Evolutionary conservation across 2,113 vertebrate genomes (phyloP), one percentile per base, ranked within the genome.

Genomic region (Nothocercus julius): DNA sequence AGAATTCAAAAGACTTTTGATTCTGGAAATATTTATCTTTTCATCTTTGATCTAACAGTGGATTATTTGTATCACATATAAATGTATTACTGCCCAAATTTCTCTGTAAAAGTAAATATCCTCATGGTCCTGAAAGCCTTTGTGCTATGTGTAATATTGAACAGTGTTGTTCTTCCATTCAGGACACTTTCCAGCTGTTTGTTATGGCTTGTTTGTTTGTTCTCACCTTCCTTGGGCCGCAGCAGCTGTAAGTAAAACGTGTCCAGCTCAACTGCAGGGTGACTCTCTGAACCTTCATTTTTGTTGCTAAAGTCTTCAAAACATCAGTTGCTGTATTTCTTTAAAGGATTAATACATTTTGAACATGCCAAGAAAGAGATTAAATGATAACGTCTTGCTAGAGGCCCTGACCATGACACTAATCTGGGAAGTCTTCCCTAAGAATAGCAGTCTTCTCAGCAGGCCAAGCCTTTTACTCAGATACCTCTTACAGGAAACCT

Each of bases 291-390:
- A 75, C 45, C 27, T 59, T 28, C 70, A 25, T 16, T 97, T 95
- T 76, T 91, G 25, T 53, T 53, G 78, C 70, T 91, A 79, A 77
- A 20, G 9, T 70, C 59, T 87, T 90, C 64, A 81, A 59, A 94
- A 94, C 76, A 91, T 42, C 76, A 87, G 92, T 82, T 95, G 72
- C 72, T 95, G 19, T 83, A 51, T 27, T 88, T 93, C 77, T 95
- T 94, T 75, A 81, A 87, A 79, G 24, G 36, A 83, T 82, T 78
- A 88, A 95, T 82, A 40, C 18, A 38, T 93, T 95, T 83, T 77
- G 61, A 91, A 85, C 34, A 28, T 49, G 69, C 24, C 64, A 95
- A 89, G 66, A 72, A 87, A 86, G n/a, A 82, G 76, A 11, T 94
- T 93, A 49, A 64, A 38, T 54, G 49, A 25, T 44, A 94, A 94